A percentile compares a stretch with the other conserved stretches of the same genome.
Conservation (phyloP, 2,888 invertebrate species). For the Julus scanicus region DNA sequence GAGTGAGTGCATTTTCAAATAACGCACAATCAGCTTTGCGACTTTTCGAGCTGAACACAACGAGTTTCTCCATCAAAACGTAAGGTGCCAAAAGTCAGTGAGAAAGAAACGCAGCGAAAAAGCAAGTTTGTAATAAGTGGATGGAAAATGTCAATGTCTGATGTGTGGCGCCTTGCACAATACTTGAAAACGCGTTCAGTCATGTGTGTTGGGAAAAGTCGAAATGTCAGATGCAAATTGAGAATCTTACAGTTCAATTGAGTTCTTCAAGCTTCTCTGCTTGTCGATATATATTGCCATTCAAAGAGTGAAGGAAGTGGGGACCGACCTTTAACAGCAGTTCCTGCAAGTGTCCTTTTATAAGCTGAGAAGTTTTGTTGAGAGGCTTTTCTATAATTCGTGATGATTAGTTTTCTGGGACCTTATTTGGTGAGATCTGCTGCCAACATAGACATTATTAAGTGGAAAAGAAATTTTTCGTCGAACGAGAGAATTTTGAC, state of each 20-base stretch:
- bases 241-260: constrained; percentile 36
- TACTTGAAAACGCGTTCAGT: constrained; percentile 10
- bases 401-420: constrained; percentile 5
- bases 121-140: constrained; percentile 42
- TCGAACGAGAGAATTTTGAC: neutral
- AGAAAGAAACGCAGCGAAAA: neutral
- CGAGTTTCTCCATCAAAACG: neutral
- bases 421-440: constrained; percentile 19
- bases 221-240: constrained; percentile 38
- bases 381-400: constrained; percentile 42
- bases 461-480: neutral
- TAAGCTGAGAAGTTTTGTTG: neutral
- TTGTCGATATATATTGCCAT: neutral
- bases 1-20: constrained; percentile 39
- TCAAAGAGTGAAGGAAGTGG: constrained; percentile 15
- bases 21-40: neutral
- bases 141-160: constrained; percentile 34
- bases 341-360: constrained; percentile 39
- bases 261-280: constrained; percentile 21
- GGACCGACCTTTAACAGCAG: constrained; percentile 13
- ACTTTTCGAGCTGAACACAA: neutral
- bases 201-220: constrained; percentile 27
- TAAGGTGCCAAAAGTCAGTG: constrained; percentile 37
- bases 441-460: constrained; percentile 27
- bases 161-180: constrained; percentile 5